phyloP scores from a whole-genome alignment of 2,113 vertebrate genomes.

The Macquaria australasica region DNA sequence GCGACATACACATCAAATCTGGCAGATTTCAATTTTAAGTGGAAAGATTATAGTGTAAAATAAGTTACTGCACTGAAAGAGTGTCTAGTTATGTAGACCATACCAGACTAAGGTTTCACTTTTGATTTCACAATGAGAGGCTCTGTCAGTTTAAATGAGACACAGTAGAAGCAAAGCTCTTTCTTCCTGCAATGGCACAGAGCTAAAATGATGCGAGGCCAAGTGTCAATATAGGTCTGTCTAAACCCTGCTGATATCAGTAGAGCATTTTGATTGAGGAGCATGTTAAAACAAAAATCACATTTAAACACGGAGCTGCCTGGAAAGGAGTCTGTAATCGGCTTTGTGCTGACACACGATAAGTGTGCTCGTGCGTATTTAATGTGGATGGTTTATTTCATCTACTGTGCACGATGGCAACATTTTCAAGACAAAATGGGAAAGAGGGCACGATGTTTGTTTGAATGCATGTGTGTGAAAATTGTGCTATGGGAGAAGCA shows the following conservation, averaged over 20 bases:
- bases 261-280: not conserved
- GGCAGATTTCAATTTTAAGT: not conserved
- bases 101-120: conserved; percentile 4
- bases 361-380: not conserved
- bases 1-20: not conserved
- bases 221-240: not conserved
- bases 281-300: not conserved
- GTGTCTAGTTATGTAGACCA: not conserved
- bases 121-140: conserved; percentile 4
- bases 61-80: not conserved
- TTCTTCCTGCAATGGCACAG: not conserved
- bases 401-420: not conserved
- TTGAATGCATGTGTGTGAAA: not conserved
- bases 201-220: conserved; percentile 8
- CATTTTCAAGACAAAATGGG: not conserved
- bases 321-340: conserved; percentile 10
- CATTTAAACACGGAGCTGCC: conserved; percentile 3
- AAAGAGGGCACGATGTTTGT: not conserved
- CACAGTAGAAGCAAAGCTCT: not conserved
- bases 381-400: conserved; percentile 7
- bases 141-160: not conserved
- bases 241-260: conserved; percentile 14
- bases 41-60: not conserved
- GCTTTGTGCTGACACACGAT: not conserved
- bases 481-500: not conserved